Base-by-base conservation (phyloP, 2,113 vertebrate species). In the Pedionomus torquatus region DNA sequence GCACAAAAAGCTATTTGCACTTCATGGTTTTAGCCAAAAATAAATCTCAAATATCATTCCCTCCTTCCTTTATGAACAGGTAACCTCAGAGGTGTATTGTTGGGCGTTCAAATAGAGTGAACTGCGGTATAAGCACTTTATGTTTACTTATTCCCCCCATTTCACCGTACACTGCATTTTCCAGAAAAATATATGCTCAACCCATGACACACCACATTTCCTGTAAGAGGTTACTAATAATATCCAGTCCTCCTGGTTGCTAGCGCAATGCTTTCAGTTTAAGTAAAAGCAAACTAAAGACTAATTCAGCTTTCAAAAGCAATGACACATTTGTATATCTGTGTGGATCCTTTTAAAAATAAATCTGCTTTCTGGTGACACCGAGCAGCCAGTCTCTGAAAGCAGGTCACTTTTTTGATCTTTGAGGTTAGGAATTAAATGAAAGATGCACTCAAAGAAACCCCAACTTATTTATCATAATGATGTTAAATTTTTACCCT, bases 171-270 rank as follows among this genome's bases (percentile, higher is more conserved):
- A 28, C 30, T 63, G 83, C 85, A 49, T 94, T 96, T 95, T 97
- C 66, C 54, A 94, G 61, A 95, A 94, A 91, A 95, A 90, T 70
- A 80, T 13, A 54, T 16, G 30, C 90, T 90, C 94, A 79, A 79
- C 57, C 65, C 78, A 83, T 80, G 90, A 94, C 91, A 91, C 75
- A 90, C 54, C 52, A 77, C 49, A 14, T 77, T 87, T 93, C 63
- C 90, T 88, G 82, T 93, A 74, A 96, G 79, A 96, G 23, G 75
- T 93, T 95, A 65, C 93, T 96, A 95, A 97, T 90, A 88, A 90
- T 86, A 95, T 39, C 49, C 92, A 94, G 87, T 88, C 4, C 70
- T 90, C 49, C 87, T 70, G 48, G 61, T 69, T 95, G 70, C 93
- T 83, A 83, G 43, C 1, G 0, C n/a, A 74, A 24, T 87, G 71